Percentiles rank a stretch among this genome's conserved stretches.
Evolutionary conservation across 1,140 invertebrate species (phyloP).

Genomic region (Heliconius congener): DNA sequence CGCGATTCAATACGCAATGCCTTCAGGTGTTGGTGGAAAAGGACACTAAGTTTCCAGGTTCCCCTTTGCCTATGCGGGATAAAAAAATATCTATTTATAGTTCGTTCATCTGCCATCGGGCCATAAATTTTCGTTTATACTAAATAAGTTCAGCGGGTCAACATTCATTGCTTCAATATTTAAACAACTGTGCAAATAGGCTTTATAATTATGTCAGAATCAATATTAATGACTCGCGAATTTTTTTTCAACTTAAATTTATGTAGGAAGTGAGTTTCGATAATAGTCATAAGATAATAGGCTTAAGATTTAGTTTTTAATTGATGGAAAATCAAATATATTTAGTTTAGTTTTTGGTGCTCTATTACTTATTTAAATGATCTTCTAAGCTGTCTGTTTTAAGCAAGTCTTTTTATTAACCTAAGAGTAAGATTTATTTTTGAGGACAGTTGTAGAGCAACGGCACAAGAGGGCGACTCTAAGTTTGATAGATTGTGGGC

Average conservation of each 20-base stretch:
- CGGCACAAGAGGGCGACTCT: too few species aligned
- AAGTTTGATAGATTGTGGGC: too few species aligned
- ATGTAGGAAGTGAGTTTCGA: background rate
- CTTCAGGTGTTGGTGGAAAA: too few species aligned
- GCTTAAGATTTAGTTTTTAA: background rate
- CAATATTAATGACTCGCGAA: slow-evolving; percentile 6
- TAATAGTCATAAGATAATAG: background rate
- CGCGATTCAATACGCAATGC: too few species aligned
- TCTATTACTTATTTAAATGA: too few species aligned
- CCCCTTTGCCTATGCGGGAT: too few species aligned
- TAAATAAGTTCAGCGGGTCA: slow-evolving; percentile 6
- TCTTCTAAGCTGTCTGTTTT: too few species aligned
- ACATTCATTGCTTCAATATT: background rate
- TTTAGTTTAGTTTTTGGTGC: background rate
- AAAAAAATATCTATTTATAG: background rate
- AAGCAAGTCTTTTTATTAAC: too few species aligned
- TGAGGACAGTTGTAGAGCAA: too few species aligned
- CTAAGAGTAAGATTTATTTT: too few species aligned
- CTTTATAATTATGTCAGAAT: slow-evolving; percentile 19
- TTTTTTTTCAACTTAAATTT: background rate
- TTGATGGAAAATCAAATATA: background rate
- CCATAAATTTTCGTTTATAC: background rate
- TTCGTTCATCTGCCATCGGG: background rate
- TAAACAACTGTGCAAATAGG: slow-evolving; percentile 7
- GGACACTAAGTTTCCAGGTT: too few species aligned